phyloP scores from a whole-genome alignment of 2,888 invertebrate species.

The Cerceris rybyensis region DNA sequence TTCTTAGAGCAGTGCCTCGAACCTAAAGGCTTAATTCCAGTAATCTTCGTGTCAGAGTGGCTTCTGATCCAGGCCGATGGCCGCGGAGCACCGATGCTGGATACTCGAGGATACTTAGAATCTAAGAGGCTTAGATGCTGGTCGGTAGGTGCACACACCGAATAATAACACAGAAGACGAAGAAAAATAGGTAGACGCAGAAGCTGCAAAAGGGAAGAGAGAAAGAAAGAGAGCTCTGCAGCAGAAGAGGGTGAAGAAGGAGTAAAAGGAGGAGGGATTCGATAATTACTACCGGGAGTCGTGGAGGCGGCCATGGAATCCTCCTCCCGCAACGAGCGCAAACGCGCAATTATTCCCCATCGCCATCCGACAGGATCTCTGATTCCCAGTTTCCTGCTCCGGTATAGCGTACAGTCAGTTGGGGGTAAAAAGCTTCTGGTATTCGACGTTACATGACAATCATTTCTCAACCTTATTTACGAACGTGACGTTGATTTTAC shows the following conservation, averaged over 20 bases:
- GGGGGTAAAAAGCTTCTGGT: conserved; percentile 58
- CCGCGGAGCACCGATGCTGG: conserved; percentile 45
- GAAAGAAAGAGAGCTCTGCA: conserved; percentile 33
- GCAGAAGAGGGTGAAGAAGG: conserved; percentile 27
- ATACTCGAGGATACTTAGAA: conserved; percentile 31
- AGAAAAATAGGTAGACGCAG: conserved; percentile 46
- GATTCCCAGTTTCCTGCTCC: conserved; percentile 74
- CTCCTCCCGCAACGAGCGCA: conserved; percentile 80
- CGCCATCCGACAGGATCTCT: conserved; percentile 75
- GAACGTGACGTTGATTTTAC: neutral
- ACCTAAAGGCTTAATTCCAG: conserved; percentile 77
- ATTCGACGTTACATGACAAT: conserved; percentile 55
- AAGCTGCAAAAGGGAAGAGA: conserved; percentile 32
- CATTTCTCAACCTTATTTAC: conserved; percentile 34
- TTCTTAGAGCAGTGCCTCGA: conserved; percentile 48
- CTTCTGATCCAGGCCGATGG: conserved; percentile 71
- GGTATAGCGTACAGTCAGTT: conserved; percentile 50
- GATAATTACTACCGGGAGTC: conserved; percentile 82
- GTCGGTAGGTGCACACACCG: conserved; percentile 69
- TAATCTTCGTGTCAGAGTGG: conserved; percentile 79
- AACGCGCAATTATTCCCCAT: conserved; percentile 80
- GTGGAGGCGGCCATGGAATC: conserved; percentile 78
- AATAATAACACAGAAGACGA: conserved; percentile 76
- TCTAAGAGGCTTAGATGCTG: conserved; percentile 39
- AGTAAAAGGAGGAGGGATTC: conserved; percentile 65